Base-by-base conservation (phyloP, 2,888 invertebrate genomes). In the Prosapia bicincta region DNA sequence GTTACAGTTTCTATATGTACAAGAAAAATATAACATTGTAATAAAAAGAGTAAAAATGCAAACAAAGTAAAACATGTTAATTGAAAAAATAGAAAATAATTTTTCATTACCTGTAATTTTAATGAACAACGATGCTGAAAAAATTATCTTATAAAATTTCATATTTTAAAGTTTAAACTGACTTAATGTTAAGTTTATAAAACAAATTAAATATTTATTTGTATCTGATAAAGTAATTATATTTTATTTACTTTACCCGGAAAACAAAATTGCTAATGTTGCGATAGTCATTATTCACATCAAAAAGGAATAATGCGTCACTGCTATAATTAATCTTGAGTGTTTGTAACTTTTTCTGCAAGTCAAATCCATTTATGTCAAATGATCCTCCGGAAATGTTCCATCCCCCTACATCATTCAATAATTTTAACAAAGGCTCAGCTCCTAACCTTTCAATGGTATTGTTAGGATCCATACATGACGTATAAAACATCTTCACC, bases 401-500 rank as follows among this genome's bases (percentile, higher is more conserved):
- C 97, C 97, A 98, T 0, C 96, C 96, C 0, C 96, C 96, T 38
- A 96, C 85, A 80, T 91, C 88, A 78, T 88, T 87, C 72, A 97
- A 86, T n/a, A 97, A 86, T 25, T 90, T 89, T 7, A 93, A 83
- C 86, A 98, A 88, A 0, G 98, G 98, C 80, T 91, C 89, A 13
- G 93, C 91, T 0, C 94, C 96, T 24, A 95, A 85, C 69, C 90
- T 88, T 85, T 98, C 98, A 79, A 97, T 93, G 0, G 93, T 95
- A 83, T 96, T 96, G 80, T 97, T 96, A 0, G 89, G 89, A 83
- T 98, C 98, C 86, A 98, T 89, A 83, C 98, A 98, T 0, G 98
- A 96, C 80, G 92, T 89, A 85, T 96, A 98, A 85, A 97, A 98
- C 43, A 91, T 86, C 81, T 94, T 92, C 0, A 97, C 97, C 83